Base-by-base conservation (phyloP, 2,797 vertebrate species). In the Paratrypauchen microcephalus region DNA sequence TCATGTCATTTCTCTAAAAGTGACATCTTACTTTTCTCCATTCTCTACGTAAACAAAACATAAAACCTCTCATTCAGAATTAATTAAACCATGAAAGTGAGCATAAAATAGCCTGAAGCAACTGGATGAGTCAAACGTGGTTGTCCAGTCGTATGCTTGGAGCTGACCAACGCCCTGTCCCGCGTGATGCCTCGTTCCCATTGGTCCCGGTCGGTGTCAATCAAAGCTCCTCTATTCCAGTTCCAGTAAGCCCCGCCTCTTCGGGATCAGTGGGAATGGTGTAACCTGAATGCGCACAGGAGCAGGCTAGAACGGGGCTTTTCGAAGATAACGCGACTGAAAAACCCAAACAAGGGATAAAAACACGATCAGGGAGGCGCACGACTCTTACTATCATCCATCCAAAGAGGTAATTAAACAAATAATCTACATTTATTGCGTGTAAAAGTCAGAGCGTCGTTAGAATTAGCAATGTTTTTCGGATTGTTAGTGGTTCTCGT, bases 161-260 rank as follows among this genome's bases (percentile, higher is more conserved):
- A 59, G 0, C 61, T 60, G 2, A n/a, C 58, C 69, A 58, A 76
- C 78, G n/a, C 72, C 77, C 71, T 52, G 54, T 71, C 30, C 30
- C 6, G 6, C 36, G 15, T 72, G 69, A 24, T 24, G 7, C 39
- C 5, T 19, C 15, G 41, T 2, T 48, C 66, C 19, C n/a, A 90
- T 91, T 91, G 90, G 85, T 39, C 48, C 1, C 1, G 0, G 0
- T 5, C 4, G 0, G 1, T 39, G 82, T 75, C 90, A 73, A 72
- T 90, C 84, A 81, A 64, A 65, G n/a, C 39, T 39, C 8, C 16
- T 26, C 30, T 16, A 48, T 64, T 64, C 55, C 9, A 57, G 4
- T 91, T 90, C 90, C 91, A 82, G 86, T 78, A 90, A 92, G 88
- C 81, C 82, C 74, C 68, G 5, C 70, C 74, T 28, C 23, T 48